These are phyloP conservation scores for Drosophila sucinea DNA, from an alignment of 1,140 invertebrate species.

Conservation along the genomic window DNA sequence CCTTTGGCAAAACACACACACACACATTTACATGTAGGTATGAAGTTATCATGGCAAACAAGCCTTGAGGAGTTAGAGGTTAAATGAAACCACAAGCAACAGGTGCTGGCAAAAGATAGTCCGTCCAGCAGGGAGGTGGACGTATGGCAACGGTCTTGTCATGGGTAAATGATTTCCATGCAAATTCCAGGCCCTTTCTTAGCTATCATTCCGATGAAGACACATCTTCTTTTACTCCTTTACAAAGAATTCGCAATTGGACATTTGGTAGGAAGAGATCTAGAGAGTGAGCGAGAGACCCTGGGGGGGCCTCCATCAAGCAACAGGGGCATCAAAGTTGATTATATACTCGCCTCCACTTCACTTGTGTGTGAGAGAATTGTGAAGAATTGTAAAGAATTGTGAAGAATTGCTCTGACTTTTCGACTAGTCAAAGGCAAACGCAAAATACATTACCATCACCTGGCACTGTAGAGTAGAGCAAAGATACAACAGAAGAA, in stretches of 20 bases:
- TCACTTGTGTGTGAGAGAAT: conserved; percentile 3
- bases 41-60: too few relatives aligned
- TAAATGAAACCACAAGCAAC: too few relatives aligned
- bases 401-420: not conserved
- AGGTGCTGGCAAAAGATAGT: too few relatives aligned
- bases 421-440: not conserved
- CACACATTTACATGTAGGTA: too few relatives aligned
- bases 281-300: too few relatives aligned
- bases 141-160: not conserved
- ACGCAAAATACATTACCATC: conserved; percentile 17
- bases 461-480: not conserved
- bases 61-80: too few relatives aligned
- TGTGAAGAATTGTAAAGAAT: not conserved
- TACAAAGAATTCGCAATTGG: conserved; percentile 35
- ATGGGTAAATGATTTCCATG: conserved; percentile 1
- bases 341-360: conserved; percentile 24
- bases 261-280: not conserved
- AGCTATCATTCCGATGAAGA: not conserved
- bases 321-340: conserved; percentile 10
- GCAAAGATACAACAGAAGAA: not conserved
- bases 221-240: not conserved
- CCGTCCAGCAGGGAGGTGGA: not conserved
- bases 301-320: not conserved
- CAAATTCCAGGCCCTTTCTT: not conserved
- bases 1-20: too few relatives aligned